Percentiles rank a stretch among this genome's conserved stretches.
phyloP scores from a whole-genome alignment of 2,888 invertebrate genomes.

The Parnassius orleans region DNA sequence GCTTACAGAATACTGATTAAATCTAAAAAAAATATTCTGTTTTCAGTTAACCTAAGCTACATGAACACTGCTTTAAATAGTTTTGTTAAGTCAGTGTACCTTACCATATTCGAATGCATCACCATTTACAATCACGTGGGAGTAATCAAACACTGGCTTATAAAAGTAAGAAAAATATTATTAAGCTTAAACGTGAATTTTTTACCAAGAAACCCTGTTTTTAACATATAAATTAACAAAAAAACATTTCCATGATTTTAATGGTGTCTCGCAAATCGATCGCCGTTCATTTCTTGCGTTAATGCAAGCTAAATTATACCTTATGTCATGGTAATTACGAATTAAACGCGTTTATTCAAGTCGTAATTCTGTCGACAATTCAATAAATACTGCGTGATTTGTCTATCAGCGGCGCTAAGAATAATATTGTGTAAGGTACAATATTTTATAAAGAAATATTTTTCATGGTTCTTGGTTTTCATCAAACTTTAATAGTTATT shows the following conservation, averaged over 20 bases:
- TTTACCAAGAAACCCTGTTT: constrained; percentile 14
- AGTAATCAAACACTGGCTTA: too few species aligned
- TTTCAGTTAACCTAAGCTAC: too few species aligned
- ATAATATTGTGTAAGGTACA: background rate
- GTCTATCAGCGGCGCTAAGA: constrained; percentile 23
- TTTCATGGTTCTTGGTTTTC: too few species aligned
- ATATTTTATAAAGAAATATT: background rate
- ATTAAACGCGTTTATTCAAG: constrained; percentile 36
- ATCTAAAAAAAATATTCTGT: too few species aligned
- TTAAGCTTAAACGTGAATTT: background rate
- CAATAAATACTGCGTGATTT: constrained; percentile 37
- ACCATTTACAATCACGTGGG: too few species aligned
- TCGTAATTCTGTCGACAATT: constrained; percentile 35
- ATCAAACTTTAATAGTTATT: too few species aligned
- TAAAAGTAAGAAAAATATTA: too few species aligned
- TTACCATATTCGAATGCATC: too few species aligned
- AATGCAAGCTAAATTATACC: constrained; percentile 36
- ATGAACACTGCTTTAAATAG: too few species aligned
- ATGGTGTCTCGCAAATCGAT: constrained; percentile 37
- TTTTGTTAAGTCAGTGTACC: too few species aligned
- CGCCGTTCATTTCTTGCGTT: constrained; percentile 33
- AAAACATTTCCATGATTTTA: constrained; percentile 23
- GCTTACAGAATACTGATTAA: too few species aligned
- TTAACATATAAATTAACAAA: constrained; percentile 22
- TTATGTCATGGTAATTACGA: constrained; percentile 35